These are phyloP conservation scores for Mormyrops boulengeri DNA, from an alignment of 2,797 vertebrate species.

Conservation along the genomic window DNA sequence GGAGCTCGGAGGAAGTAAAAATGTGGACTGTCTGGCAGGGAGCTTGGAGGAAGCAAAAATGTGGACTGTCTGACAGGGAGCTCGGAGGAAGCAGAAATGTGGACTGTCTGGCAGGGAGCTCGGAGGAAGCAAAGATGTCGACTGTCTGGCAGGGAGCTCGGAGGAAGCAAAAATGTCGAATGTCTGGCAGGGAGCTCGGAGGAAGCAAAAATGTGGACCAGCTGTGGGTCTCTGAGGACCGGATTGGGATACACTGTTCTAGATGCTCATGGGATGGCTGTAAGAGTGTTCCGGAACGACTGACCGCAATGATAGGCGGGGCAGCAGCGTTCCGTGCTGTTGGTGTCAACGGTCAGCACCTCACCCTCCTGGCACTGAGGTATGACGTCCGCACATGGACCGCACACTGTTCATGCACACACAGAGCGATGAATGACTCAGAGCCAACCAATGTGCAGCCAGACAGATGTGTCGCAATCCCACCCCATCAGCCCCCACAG, in stretches of 20 bases:
- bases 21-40: too few relatives aligned
- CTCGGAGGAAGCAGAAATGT: not conserved
- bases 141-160: too few relatives aligned
- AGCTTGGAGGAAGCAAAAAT: not conserved
- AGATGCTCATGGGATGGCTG: not conserved
- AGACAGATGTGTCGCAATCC: not conserved
- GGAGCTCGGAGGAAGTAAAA: too few relatives aligned
- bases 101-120: too few relatives aligned
- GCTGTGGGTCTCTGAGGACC: not conserved
- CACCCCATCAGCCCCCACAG: not conserved
- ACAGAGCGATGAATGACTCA: not conserved
- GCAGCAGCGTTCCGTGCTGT: conserved; percentile 80
- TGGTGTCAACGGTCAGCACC: conserved; percentile 70
- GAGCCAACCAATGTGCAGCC: not conserved
- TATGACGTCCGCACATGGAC: conserved; percentile 62
- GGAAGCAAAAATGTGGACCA: not conserved
- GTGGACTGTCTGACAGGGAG: too few relatives aligned
- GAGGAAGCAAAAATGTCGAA: not conserved
- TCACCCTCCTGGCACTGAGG: conserved; percentile 80
- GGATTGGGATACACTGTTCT: not conserved
- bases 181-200: too few relatives aligned
- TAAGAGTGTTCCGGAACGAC: conserved; percentile 31
- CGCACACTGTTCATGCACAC: conserved; percentile 62
- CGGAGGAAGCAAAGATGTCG: not conserved
- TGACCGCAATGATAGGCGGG: conserved; percentile 84